phyloP scores from a whole-genome alignment of 2,113 vertebrate genomes.

The Panurus biarmicus region DNA sequence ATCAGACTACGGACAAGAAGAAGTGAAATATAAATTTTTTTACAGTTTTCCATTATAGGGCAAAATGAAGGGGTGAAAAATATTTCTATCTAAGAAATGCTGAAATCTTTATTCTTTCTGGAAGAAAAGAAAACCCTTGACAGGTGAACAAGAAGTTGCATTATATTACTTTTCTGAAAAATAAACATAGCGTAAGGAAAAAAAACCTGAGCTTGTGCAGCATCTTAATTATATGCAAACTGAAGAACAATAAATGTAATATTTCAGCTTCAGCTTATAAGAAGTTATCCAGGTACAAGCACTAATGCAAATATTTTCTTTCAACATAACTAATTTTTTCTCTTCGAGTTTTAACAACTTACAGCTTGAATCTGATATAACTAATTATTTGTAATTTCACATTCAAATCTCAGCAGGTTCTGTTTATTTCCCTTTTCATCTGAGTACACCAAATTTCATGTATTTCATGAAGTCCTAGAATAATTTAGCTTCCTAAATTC shows the following conservation, averaged over 20 bases:
- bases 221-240: neutral
- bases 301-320: neutral
- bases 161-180: neutral
- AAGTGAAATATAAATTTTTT: neutral
- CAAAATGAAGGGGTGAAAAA: neutral
- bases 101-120: neutral
- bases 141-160: neutral
- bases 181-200: neutral
- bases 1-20: neutral
- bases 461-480: neutral
- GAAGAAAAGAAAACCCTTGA: neutral
- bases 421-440: neutral
- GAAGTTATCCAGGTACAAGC: neutral
- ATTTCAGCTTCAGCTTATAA: neutral
- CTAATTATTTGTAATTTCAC: neutral
- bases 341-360: neutral
- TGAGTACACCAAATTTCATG: neutral
- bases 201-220: neutral
- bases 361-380: neutral
- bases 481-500: neutral
- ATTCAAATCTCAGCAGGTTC: neutral
- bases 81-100: neutral
- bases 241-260: neutral
- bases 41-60: neutral
- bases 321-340: neutral